Conservation (phyloP, 2,113 vertebrate species). For the Alethe diademata region DNA sequence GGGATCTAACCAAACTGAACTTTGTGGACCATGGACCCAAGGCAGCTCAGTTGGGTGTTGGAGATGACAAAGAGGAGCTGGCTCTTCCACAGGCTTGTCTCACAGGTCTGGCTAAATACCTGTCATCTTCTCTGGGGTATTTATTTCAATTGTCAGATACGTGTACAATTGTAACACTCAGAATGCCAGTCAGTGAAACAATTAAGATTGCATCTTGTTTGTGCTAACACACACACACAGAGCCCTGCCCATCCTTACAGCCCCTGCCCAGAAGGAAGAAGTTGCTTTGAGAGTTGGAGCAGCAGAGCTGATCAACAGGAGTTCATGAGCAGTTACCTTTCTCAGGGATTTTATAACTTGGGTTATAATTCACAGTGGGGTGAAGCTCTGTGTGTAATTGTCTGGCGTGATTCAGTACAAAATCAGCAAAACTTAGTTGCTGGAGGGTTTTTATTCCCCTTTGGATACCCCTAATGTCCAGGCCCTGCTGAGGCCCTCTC, state of each 20-base stretch:
- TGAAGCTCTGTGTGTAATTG: not conserved
- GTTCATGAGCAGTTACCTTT: not conserved
- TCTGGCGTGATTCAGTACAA: not conserved
- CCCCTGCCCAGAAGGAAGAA: not conserved
- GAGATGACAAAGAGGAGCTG: not conserved
- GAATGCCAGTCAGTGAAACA: not conserved
- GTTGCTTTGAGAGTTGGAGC: not conserved
- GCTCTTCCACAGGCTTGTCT: not conserved
- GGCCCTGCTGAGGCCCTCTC: not conserved
- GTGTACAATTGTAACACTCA: not conserved
- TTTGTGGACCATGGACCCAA: not conserved
- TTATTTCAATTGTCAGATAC: not conserved
- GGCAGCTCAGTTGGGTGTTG: not conserved
- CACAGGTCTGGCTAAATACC: not conserved
- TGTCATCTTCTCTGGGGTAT: not conserved
- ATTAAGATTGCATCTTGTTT: not conserved
- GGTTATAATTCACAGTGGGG: not conserved
- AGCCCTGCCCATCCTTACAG: not conserved
- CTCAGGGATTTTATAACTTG: not conserved
- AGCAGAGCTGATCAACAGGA: not conserved
- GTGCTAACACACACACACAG: not conserved
- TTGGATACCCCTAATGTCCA: not conserved
- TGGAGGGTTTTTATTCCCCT: accelerated
- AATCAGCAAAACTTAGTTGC: not conserved
- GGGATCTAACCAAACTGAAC: not conserved